phyloP scores from a whole-genome alignment of 2,113 vertebrate species.

The Upupa epops region DNA sequence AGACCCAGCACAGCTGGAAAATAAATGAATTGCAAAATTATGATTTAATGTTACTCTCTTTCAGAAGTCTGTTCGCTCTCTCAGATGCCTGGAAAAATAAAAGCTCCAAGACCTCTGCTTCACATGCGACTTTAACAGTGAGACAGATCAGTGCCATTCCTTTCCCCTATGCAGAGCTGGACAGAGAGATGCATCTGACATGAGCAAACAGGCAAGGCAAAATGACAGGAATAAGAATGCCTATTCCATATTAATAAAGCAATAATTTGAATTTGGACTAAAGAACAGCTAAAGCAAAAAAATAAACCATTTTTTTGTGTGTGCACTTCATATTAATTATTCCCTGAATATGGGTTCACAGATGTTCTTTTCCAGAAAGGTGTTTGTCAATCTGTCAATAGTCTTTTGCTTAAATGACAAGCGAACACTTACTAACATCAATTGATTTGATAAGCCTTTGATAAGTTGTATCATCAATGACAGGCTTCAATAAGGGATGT shows the following conservation, averaged over 20 bases:
- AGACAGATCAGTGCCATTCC: background rate
- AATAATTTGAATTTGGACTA: background rate
- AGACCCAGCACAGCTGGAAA: conserved; percentile 37
- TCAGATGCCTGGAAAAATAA: conserved; percentile 31
- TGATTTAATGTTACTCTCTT: conserved; percentile 34
- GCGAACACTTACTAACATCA: conserved; percentile 28
- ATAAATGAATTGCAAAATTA: conserved; percentile 49
- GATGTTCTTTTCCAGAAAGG: background rate
- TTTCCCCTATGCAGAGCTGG: background rate
- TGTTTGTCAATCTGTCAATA: conserved; percentile 17
- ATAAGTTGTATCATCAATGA: background rate
- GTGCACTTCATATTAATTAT: background rate
- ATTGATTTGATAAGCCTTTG: conserved; percentile 10
- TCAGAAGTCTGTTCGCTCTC: conserved; percentile 17
- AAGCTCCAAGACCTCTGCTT: background rate
- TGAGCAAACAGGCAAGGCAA: background rate
- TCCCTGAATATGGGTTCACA: background rate
- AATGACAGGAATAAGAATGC: conserved; percentile 11
- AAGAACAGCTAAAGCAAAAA: background rate
- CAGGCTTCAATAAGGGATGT: background rate
- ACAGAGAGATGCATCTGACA: background rate
- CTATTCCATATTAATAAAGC: background rate
- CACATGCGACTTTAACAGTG: background rate
- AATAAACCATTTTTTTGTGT: background rate
- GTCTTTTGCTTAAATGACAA: conserved; percentile 5